These are phyloP conservation scores for Andrena camellia DNA, from an alignment of 2,888 invertebrate genomes.

Conservation along the genomic window DNA sequence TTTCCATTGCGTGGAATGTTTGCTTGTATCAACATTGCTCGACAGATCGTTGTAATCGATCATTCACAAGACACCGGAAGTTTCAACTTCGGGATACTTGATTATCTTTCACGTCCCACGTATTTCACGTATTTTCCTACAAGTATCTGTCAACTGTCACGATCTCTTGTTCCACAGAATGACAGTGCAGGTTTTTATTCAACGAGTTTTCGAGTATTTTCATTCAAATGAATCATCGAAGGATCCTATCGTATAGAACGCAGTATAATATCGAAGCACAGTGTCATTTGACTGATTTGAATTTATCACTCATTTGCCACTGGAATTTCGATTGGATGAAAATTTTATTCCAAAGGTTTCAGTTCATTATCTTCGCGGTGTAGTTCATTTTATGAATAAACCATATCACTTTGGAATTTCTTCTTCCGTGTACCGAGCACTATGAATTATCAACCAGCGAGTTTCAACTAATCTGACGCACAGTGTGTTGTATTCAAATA, in stretches of 20 bases:
- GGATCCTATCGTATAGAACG: neutral
- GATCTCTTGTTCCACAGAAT: neutral
- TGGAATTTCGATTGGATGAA: neutral
- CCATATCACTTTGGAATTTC: neutral
- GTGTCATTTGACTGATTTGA: neutral
- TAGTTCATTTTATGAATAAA: neutral
- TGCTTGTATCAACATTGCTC: conserved; percentile 6
- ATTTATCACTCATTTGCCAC: neutral
- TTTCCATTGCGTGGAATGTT: conserved; percentile 8
- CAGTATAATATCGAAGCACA: neutral
- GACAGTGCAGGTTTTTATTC: neutral
- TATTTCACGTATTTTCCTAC: neutral
- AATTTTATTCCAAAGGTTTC: neutral
- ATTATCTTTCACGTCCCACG: conserved; percentile 4
- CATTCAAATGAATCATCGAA: neutral
- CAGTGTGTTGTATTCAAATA: neutral
- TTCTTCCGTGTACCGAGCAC: neutral
- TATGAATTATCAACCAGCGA: neutral
- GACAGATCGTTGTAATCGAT: conserved; percentile 28
- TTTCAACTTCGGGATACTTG: neutral
- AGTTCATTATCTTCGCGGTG: neutral
- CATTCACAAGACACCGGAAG: conserved; percentile 35
- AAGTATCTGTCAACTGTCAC: neutral
- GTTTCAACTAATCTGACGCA: neutral
- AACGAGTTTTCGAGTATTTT: neutral